Evolutionary conservation across 1,140 invertebrate species (phyloP).

Genomic region (Tribolium madens): DNA sequence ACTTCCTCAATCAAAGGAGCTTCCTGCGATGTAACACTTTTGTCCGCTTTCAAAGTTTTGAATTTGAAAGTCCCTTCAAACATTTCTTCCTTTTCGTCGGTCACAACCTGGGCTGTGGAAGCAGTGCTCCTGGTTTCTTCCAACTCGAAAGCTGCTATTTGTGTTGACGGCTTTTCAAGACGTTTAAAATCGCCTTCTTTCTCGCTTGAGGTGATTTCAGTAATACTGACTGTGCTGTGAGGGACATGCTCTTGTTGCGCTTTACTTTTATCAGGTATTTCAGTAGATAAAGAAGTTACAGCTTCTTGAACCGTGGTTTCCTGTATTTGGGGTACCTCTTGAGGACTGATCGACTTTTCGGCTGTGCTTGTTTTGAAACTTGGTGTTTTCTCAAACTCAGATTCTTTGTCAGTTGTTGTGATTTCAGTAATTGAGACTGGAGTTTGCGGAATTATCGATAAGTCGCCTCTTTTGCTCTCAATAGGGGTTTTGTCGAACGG

Average conservation of each 20-base stretch:
- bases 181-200: conserved; percentile 63
- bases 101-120: conserved; percentile 65
- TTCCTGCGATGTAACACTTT: conserved; percentile 28
- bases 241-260: conserved; percentile 61
- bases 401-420: conserved; percentile 54
- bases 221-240: conserved; percentile 65
- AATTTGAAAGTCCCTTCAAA: conserved; percentile 49
- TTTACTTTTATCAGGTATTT: conserved; percentile 54
- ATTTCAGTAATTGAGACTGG: conserved; percentile 64
- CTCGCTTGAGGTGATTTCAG: conserved; percentile 65
- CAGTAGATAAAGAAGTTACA: conserved; percentile 55
- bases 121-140: conserved; percentile 64
- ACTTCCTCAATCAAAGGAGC: conserved; percentile 68
- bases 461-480: conserved; percentile 48
- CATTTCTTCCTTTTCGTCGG: conserved; percentile 65
- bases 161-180: conserved; percentile 60
- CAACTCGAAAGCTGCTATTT: conserved; percentile 63
- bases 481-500: conserved; percentile 48
- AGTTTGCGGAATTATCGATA: conserved; percentile 57
- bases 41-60: conserved; percentile 51
- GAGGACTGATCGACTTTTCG: conserved; percentile 32
- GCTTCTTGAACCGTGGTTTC: conserved; percentile 40
- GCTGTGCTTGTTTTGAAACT: conserved; percentile 23
- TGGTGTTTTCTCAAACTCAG: conserved; percentile 29
- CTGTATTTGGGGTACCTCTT: conserved; percentile 41